A percentile compares a stretch with the other conserved stretches of the same genome.
These are phyloP conservation scores for Kryphioiulus occultus DNA, from an alignment of 2,888 invertebrate genomes.

Conservation along the genomic window DNA sequence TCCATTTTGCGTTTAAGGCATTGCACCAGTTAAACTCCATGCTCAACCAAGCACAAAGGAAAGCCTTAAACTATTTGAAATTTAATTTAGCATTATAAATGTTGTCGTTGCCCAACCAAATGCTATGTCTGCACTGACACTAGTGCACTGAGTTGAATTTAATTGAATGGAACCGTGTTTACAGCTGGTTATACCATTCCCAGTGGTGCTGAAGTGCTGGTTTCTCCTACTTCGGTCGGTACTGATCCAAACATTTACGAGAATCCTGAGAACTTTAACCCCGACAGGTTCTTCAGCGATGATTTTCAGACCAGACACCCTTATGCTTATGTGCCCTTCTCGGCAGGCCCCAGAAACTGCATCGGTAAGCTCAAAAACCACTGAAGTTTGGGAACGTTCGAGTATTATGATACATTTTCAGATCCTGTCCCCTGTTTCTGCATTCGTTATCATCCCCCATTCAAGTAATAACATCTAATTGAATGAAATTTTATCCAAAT, in stretches of 20 bases:
- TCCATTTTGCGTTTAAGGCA: too few species aligned
- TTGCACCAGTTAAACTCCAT: too few species aligned
- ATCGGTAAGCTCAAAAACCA: slow-evolving; percentile 45
- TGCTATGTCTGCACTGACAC: too few species aligned
- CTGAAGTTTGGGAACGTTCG: too few species aligned
- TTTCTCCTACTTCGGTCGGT: not conserved
- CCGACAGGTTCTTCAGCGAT: not conserved
- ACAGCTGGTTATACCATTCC: slow-evolving; percentile 37
- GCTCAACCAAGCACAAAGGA: too few species aligned
- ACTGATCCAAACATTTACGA: not conserved
- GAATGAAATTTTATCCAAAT: too few species aligned
- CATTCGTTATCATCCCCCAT: too few species aligned
- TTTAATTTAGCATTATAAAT: too few species aligned
- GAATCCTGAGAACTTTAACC: not conserved
- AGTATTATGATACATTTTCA: not conserved
- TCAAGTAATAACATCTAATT: too few species aligned
- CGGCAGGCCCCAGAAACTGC: slow-evolving; percentile 61
- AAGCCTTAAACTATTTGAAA: too few species aligned
- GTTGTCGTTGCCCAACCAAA: too few species aligned
- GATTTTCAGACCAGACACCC: slow-evolving; percentile 63
- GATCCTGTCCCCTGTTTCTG: not conserved
- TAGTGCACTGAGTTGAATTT: too few species aligned
- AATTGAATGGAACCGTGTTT: not conserved
- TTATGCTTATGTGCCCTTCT: slow-evolving; percentile 64
- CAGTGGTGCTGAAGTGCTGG: not conserved